Percentiles rank a stretch among this genome's conserved stretches.
phyloP scores from a whole-genome alignment of 2,113 vertebrate genomes.

The Oceanites oceanicus region DNA sequence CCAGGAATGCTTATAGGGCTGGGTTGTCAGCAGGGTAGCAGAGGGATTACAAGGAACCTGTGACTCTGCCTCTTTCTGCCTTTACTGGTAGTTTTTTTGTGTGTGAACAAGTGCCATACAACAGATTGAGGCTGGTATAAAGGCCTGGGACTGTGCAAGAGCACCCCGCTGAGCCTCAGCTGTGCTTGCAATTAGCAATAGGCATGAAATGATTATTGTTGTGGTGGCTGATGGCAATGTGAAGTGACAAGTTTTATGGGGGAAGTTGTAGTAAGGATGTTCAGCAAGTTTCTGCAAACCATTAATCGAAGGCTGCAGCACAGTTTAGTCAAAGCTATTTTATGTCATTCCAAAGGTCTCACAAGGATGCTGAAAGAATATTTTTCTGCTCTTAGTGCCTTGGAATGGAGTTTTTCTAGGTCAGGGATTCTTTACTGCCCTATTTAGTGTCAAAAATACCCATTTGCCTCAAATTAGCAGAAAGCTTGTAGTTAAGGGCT shows the following conservation, averaged over 20 bases:
- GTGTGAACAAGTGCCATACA: conserved; percentile 87
- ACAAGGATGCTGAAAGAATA: conserved; percentile 77
- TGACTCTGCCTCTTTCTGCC: conserved; percentile 99
- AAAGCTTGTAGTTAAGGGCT: conserved; percentile 80
- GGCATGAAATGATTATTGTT: conserved; percentile 99
- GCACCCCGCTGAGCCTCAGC: conserved; percentile 96
- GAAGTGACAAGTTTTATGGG: conserved; percentile 96
- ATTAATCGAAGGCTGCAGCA: conserved; percentile 67
- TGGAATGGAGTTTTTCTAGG: conserved; percentile 78
- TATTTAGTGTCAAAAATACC: conserved; percentile 83
- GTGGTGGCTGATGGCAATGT: conserved; percentile 94
- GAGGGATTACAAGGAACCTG: conserved; percentile 98
- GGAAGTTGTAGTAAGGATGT: conserved; percentile 83
- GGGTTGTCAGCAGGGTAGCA: conserved; percentile 87
- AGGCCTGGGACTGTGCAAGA: conserved; percentile 89
- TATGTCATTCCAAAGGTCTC: conserved; percentile 72
- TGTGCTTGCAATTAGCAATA: conserved; percentile 99
- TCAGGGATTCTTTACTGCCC: conserved; percentile 78
- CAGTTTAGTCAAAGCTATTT: conserved; percentile 70
- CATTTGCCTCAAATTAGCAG: conserved; percentile 85
- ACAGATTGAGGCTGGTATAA: conserved; percentile 88
- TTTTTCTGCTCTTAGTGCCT: conserved; percentile 75
- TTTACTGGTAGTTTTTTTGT: conserved; percentile 88
- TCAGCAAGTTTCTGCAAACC: conserved; percentile 74
- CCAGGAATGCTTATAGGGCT: conserved; percentile 91